Evolutionary conservation across 2,888 invertebrate genomes (phyloP).

Genomic region (Drosophila nr. medialis): DNA sequence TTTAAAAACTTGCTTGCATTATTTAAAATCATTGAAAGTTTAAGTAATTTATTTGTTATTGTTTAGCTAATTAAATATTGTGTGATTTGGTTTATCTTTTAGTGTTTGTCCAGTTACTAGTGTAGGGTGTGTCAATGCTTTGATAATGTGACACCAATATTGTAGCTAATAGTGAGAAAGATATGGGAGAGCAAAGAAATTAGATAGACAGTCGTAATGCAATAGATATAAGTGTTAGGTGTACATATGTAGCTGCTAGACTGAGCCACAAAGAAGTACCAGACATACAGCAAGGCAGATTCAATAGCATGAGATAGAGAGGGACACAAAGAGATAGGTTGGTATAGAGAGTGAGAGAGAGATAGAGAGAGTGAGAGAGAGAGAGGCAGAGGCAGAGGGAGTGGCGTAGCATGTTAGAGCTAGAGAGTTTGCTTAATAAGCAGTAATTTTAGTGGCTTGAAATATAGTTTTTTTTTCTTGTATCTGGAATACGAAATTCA

Average conservation of each 20-base stretch:
- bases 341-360: slow-evolving; percentile 22
- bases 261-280: slow-evolving; percentile 29
- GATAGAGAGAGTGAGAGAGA: slow-evolving; percentile 4
- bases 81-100: slow-evolving; percentile 59
- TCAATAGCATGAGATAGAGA: slow-evolving; percentile 7
- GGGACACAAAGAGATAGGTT: slow-evolving; percentile 9
- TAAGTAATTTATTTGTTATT: slow-evolving; percentile 22
- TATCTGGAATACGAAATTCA: slow-evolving; percentile 1
- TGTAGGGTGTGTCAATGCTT: slow-evolving; percentile 84
- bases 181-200: slow-evolving; percentile 64
- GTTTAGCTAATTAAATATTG: slow-evolving; percentile 45
- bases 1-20: slow-evolving; percentile 31
- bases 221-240: slow-evolving; percentile 31
- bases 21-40: slow-evolving; percentile 21
- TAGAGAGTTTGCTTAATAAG: slow-evolving; percentile 12
- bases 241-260: slow-evolving; percentile 31
- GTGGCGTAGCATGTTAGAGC: slow-evolving; percentile 1
- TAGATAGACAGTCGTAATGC: slow-evolving; percentile 61
- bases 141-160: slow-evolving; percentile 85
- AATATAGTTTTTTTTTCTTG: background rate
- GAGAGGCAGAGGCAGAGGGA: slow-evolving; percentile 15
- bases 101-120: slow-evolving; percentile 82
- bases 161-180: slow-evolving; percentile 81
- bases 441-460: slow-evolving; percentile 3
- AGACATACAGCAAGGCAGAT: slow-evolving; percentile 56